A percentile compares a stretch with the other conserved stretches of the same genome.
phyloP scores from a whole-genome alignment of 2,888 invertebrate species.

The Teinopalpus imperialis region DNA sequence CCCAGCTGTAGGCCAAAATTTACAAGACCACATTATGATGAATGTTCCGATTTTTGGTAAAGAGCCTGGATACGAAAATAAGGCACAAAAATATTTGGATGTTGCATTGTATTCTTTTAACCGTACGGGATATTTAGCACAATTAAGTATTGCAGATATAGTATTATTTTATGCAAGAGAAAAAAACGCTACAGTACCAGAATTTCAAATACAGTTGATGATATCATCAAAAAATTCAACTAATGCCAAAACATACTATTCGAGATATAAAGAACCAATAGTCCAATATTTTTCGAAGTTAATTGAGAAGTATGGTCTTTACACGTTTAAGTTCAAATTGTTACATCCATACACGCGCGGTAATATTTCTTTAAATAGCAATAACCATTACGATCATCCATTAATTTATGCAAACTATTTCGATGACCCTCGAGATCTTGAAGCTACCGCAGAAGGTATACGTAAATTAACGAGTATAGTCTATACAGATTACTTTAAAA shows the following conservation, averaged over 20 bases:
- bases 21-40: slow-evolving; percentile 75
- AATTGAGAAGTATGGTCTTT: slow-evolving; percentile 46
- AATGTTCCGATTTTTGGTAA: slow-evolving; percentile 57
- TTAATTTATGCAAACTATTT: slow-evolving; percentile 85
- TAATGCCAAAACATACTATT: slow-evolving; percentile 27
- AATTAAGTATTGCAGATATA: slow-evolving; percentile 78
- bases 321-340: slow-evolving; percentile 54
- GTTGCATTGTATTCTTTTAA: slow-evolving; percentile 71
- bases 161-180: slow-evolving; percentile 43
- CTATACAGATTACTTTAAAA: slow-evolving; percentile 45
- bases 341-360: slow-evolving; percentile 79
- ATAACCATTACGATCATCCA: slow-evolving; percentile 82
- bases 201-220: slow-evolving; percentile 48
- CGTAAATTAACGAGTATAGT: slow-evolving; percentile 46
- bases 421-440: slow-evolving; percentile 74
- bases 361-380: slow-evolving; percentile 75
- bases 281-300: slow-evolving; percentile 39
- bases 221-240: slow-evolving; percentile 49
- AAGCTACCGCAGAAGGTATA: slow-evolving; percentile 47
- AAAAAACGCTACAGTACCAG: slow-evolving; percentile 47
- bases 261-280: slow-evolving; percentile 45
- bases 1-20: slow-evolving; percentile 73
- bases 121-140: slow-evolving; percentile 72
- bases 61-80: slow-evolving; percentile 40
- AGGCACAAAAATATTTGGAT: slow-evolving; percentile 45